Evolutionary conservation across 2,888 invertebrate genomes (phyloP).

Genomic region (Trilocha varians): DNA sequence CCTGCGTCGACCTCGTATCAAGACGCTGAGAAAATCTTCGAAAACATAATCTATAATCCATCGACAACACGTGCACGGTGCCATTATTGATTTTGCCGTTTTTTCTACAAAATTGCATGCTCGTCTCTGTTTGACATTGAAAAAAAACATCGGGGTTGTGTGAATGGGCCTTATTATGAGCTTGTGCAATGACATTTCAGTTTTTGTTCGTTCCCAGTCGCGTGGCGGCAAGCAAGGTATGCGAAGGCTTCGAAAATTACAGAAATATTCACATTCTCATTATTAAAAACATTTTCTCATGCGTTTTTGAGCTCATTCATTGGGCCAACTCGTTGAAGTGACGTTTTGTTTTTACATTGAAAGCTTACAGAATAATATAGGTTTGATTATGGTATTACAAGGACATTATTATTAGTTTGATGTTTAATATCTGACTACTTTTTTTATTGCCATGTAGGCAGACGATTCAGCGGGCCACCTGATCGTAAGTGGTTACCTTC

Average conservation of each 20-base stretch:
- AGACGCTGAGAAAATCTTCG: conserved; percentile 63
- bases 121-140: conserved; percentile 55
- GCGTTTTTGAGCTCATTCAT: not conserved
- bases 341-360: no score
- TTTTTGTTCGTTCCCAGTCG: conserved; percentile 53
- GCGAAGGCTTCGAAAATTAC: conserved; percentile 24
- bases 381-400: no score
- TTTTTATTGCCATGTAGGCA: no score
- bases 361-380: no score
- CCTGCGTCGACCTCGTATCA: conserved; percentile 51
- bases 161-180: conserved; percentile 69
- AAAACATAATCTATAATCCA: conserved; percentile 70
- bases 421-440: no score
- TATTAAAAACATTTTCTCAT: not conserved
- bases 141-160: conserved; percentile 53
- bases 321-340: not conserved
- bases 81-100: conserved; percentile 72
- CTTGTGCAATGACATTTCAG: conserved; percentile 66
- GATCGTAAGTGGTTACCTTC: no score
- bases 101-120: conserved; percentile 69
- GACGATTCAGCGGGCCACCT: no score
- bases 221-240: conserved; percentile 44
- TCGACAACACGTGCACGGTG: conserved; percentile 67
- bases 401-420: no score
- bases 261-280: conserved; percentile 5